Percentiles rank a stretch among this genome's conserved stretches.
phyloP scores from a whole-genome alignment of 30 jellyfish, hydroid and myxozoan genomes.

The Catostylus mosaicus region DNA sequence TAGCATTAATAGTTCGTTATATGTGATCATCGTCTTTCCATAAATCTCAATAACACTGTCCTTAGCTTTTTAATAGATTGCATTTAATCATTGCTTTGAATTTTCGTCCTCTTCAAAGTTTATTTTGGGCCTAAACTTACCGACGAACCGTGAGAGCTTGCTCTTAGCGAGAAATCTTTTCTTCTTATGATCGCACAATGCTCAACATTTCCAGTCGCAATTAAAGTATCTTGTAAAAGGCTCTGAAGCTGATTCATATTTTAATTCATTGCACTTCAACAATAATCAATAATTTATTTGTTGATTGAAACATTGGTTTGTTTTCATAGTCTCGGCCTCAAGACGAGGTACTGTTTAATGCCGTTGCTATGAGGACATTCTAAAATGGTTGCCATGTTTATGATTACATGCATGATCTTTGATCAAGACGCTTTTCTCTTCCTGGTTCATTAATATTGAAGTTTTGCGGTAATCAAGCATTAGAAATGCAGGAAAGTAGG shows the following conservation, averaged over 20 bases:
- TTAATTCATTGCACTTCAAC: not conserved
- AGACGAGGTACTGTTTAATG: conserved; percentile 30
- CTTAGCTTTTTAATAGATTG: too few relatives aligned
- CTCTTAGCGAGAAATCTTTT: conserved; percentile 81
- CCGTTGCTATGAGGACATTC: conserved; percentile 6
- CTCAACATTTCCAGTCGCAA: conserved; percentile 84
- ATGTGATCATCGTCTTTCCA: too few relatives aligned
- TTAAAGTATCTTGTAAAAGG: conserved; percentile 76
- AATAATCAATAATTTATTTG: not conserved
- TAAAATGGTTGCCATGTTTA: conserved; percentile 12
- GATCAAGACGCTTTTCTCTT: not conserved
- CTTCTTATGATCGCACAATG: conserved; percentile 86
- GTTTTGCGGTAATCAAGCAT: not conserved
- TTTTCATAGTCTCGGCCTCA: conserved; percentile 40
- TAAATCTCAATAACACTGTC: too few relatives aligned
- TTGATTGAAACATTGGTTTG: not conserved
- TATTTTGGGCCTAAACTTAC: too few relatives aligned
- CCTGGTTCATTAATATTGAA: not conserved
- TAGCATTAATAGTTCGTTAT: too few relatives aligned
- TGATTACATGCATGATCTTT: not conserved
- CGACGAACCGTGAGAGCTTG: conserved; percentile 85
- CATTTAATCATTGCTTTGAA: too few relatives aligned
- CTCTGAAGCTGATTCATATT: conserved; percentile 83
- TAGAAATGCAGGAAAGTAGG: conserved; percentile 26
- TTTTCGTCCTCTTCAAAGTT: too few relatives aligned